These are phyloP conservation scores for Sinella curviseta DNA, from an alignment of 1,140 invertebrate species.

Conservation along the genomic window DNA sequence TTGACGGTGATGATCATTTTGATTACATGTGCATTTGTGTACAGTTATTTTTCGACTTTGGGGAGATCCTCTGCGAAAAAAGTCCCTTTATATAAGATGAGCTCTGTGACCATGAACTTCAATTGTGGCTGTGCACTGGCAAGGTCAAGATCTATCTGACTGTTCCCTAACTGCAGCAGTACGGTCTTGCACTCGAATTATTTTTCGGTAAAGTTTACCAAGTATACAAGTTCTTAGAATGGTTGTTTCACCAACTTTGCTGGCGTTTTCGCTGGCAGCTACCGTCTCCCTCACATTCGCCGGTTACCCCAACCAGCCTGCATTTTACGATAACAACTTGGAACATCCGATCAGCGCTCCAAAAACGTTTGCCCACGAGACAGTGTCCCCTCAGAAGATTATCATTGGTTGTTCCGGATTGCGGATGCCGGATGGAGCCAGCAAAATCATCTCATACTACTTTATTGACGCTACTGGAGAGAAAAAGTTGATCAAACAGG, in stretches of 20 bases:
- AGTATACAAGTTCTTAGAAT: background rate
- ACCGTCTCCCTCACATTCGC: background rate
- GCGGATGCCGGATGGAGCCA: conserved; percentile 11
- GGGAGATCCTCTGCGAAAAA: background rate
- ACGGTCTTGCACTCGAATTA: no score
- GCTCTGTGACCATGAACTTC: background rate
- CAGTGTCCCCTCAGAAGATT: conserved; percentile 38
- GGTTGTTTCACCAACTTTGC: background rate
- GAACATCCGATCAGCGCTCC: background rate
- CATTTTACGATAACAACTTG: background rate
- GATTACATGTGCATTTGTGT: no score
- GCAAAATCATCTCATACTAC: conserved; percentile 27
- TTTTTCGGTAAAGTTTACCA: background rate
- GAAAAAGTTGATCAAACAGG: conserved; percentile 35
- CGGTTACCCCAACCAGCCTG: background rate
- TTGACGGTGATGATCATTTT: no score
- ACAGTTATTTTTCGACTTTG: no score
- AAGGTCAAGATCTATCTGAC: background rate
- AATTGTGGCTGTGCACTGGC: background rate
- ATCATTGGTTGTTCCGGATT: conserved; percentile 38
- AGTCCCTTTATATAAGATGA: background rate
- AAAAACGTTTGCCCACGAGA: conserved; percentile 38
- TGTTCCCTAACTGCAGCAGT: no score
- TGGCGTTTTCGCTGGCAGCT: background rate
- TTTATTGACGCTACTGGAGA: conserved; percentile 39